A percentile compares a stretch with the other conserved stretches of the same genome.
Evolutionary conservation across 2,797 vertebrate genomes (phyloP).

Genomic region (Poliocrania exsul): DNA sequence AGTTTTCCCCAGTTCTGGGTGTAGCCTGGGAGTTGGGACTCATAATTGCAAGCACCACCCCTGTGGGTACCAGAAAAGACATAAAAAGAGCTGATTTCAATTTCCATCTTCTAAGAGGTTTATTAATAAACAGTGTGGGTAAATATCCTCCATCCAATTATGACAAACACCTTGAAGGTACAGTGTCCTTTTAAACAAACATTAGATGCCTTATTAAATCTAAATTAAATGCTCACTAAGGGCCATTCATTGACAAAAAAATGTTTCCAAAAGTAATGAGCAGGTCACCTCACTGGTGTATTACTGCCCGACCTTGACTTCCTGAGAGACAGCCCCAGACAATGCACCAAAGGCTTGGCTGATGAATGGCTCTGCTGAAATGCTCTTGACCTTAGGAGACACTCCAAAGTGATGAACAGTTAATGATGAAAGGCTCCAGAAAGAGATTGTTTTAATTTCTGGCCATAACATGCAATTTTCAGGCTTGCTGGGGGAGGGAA

Average conservation of each 20-base stretch:
- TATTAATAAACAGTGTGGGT: slow-evolving; percentile 20
- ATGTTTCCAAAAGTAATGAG: not conserved
- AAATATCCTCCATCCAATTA: slow-evolving; percentile 47
- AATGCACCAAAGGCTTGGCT: not conserved
- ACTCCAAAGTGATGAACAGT: not conserved
- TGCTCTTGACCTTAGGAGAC: slow-evolving; percentile 21
- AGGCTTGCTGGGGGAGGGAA: not conserved
- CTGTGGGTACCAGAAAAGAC: not conserved
- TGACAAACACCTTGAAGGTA: not conserved
- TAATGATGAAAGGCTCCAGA: slow-evolving; percentile 43
- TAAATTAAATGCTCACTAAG: not conserved
- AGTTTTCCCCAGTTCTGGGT: not conserved
- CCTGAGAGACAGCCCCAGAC: not conserved
- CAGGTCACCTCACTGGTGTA: not conserved
- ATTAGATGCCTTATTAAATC: not conserved
- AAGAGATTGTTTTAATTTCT: slow-evolving; percentile 42
- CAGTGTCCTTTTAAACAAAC: not conserved
- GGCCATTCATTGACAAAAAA: not conserved
- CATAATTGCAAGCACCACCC: not conserved
- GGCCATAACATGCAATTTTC: not conserved
- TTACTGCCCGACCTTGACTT: not conserved
- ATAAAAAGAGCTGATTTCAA: slow-evolving; percentile 7
- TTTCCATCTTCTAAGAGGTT: slow-evolving; percentile 25
- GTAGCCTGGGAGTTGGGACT: not conserved
- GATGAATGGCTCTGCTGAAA: slow-evolving; percentile 26